Base-by-base conservation (phyloP, 1,140 invertebrate species). In the Vanessa tameamea region DNA sequence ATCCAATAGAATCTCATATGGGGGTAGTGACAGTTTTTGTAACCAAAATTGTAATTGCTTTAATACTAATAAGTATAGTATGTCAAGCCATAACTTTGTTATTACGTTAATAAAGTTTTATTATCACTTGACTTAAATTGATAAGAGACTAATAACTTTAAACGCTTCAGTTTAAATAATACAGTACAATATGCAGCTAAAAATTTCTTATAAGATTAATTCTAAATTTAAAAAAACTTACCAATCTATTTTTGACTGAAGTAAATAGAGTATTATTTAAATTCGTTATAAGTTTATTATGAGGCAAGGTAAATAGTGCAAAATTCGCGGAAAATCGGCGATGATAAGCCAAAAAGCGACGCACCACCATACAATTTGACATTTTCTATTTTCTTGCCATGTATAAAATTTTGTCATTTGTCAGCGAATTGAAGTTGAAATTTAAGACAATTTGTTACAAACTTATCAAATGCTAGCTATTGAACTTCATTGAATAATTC, bases 301-400 rank as follows among this genome's bases (percentile, higher is more conserved):
- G 26, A 43, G 37, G 83, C 59, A 73, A 69, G 63, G 79, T 86
- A 86, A 84, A 82, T 83, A 82, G 73, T 73, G 73, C 73, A 75
- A 82, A 82, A 84, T 87, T 90, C 81, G 78, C 78, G 72, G 74
- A 87, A 90, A 88, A 85, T 84, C 84, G 82, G 86, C 86, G 85
- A 87, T 92, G 88, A 92, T 89, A 86, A 55, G 88, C 87, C 86
- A 89, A 89, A 92, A 92, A 85, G 77, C 84, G 85, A 88, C 87
- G 87, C 87, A 89, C 84, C 81, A 82, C 82, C 83, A 86, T 85
- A 78, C 78, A 84, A 82, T 82, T 84, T 90, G 90, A 89, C 88
- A 90, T 90, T 83, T 84, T 72, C 48, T 31, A 47, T 50, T 66
- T 37, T 57, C 51, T 75, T 75, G 73, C 73, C 31, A 76, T 43